A percentile compares a stretch with the other conserved stretches of the same genome.
These are phyloP conservation scores for Siniperca scherzeri DNA, from an alignment of 2,797 vertebrate species.

Conservation along the genomic window DNA sequence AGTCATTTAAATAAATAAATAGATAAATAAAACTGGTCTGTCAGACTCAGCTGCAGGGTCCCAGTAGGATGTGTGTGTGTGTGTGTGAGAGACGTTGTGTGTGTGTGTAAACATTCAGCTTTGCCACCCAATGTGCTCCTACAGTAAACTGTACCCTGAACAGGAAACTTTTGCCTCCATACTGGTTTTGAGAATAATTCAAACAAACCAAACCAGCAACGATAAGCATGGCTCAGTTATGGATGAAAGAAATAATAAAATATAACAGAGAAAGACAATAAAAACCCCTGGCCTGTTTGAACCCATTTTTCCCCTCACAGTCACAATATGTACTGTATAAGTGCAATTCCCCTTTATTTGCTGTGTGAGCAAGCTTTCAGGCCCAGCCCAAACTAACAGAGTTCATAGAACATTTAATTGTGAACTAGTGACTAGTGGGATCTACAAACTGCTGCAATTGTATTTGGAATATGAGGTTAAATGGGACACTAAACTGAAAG, in stretches of 20 bases:
- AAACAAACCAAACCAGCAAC: conserved; percentile 27
- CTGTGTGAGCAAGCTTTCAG: conserved; percentile 43
- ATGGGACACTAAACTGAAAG: conserved; percentile 13
- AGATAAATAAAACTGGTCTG: conserved; percentile 86
- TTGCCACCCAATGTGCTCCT: conserved; percentile 33
- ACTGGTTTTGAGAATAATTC: conserved; percentile 16
- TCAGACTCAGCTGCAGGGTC: conserved; percentile 61
- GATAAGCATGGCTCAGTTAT: conserved; percentile 49
- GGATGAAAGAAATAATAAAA: conserved; percentile 5
- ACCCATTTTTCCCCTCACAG: conserved; percentile 10
- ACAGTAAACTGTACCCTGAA: conserved; percentile 21
- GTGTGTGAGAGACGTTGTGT: neutral
- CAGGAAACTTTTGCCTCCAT: neutral
- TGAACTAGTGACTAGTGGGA: conserved; percentile 10
- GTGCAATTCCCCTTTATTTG: neutral
- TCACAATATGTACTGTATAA: conserved; percentile 21
- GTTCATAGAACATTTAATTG: neutral
- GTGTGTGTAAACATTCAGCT: conserved; percentile 70
- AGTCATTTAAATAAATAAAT: conserved; percentile 89
- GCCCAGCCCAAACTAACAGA: conserved; percentile 70
- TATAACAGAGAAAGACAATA: neutral
- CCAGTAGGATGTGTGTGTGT: conserved; percentile 30
- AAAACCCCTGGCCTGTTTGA: conserved; percentile 2
- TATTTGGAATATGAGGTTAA: conserved; percentile 26
- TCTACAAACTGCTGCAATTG: conserved; percentile 43